Evolutionary conservation across 1,140 invertebrate genomes (phyloP).

Genomic region (Bombus impatiens): DNA sequence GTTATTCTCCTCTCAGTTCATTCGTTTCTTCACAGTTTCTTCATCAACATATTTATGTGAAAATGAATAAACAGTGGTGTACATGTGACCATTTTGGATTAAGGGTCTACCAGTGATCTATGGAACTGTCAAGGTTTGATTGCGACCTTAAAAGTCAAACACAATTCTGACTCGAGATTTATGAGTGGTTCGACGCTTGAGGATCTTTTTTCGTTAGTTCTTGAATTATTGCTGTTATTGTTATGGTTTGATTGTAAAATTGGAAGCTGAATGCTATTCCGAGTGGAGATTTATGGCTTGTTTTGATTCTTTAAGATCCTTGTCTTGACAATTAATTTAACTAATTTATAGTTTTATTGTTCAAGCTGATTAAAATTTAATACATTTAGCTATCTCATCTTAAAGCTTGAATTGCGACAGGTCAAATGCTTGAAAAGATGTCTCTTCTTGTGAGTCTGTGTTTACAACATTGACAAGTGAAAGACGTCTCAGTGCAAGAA

Average conservation of each 20-base stretch:
- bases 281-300: background rate
- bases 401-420: background rate
- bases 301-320: background rate
- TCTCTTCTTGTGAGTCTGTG: background rate
- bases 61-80: constrained; percentile 21
- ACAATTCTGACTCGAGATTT: background rate
- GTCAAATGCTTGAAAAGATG: background rate
- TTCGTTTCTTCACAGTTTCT: background rate
- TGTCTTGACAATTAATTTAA: background rate
- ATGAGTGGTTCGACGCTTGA: background rate
- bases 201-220: background rate
- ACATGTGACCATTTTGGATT: constrained; percentile 34
- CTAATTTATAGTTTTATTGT: background rate
- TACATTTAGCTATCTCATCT: background rate
- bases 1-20: background rate
- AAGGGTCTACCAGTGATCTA: constrained; percentile 11
- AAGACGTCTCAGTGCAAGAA: no score
- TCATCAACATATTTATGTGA: background rate
- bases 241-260: background rate
- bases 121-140: constrained; percentile 7
- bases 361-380: background rate
- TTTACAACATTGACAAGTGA: background rate
- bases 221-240: background rate
- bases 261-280: background rate
- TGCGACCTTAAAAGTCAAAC: background rate